Conservation (phyloP, 1,140 invertebrate genomes). For the Pollicipes pollicipes region DNA sequence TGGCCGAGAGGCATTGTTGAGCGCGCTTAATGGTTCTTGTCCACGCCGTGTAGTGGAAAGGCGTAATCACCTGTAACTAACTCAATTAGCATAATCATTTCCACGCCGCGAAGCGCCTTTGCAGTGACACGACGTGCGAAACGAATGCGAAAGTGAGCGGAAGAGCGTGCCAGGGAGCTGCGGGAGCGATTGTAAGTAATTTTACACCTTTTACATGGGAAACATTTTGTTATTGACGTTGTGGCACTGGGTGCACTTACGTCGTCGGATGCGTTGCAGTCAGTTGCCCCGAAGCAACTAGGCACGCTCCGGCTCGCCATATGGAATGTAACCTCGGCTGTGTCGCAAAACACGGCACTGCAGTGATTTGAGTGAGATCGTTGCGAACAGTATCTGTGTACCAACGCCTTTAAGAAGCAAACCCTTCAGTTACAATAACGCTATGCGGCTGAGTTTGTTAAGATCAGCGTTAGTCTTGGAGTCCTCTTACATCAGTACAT, state of each 20-base stretch:
- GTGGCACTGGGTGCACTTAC: too few relatives aligned
- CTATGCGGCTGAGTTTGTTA: too few relatives aligned
- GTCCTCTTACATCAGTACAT: too few relatives aligned
- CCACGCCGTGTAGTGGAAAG: background rate
- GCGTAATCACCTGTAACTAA: slow-evolving; percentile 6
- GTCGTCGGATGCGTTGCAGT: too few relatives aligned
- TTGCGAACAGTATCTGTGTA: too few relatives aligned
- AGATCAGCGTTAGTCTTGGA: too few relatives aligned
- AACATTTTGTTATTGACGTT: background rate
- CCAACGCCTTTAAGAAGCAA: too few relatives aligned
- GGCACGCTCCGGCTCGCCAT: too few relatives aligned
- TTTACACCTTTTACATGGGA: background rate
- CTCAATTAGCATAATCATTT: slow-evolving; percentile 6
- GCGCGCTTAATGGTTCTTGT: background rate
- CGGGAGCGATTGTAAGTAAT: background rate
- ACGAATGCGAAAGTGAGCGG: slow-evolving; percentile 1
- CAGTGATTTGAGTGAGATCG: too few relatives aligned
- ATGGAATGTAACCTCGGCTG: background rate
- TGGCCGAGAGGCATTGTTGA: background rate
- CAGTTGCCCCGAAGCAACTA: too few relatives aligned
- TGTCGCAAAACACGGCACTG: background rate
- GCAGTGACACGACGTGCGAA: background rate
- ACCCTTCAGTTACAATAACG: too few relatives aligned
- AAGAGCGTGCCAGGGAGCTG: background rate
- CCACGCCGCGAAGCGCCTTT: background rate